Conservation (phyloP, 2,888 invertebrate species). For the Pheosia gnoma region DNA sequence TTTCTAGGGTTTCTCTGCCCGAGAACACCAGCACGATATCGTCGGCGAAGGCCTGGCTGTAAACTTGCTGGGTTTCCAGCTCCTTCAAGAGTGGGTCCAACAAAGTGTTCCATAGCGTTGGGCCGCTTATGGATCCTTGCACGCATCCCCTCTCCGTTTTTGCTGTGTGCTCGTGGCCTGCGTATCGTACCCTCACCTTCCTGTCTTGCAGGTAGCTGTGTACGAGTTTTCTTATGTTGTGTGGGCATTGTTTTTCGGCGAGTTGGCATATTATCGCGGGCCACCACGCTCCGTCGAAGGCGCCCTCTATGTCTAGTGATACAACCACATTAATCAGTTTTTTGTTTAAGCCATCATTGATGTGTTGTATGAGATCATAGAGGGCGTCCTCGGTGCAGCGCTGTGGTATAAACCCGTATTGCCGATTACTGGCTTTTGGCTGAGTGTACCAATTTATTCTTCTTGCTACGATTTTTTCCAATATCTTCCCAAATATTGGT, state of each 20-base stretch:
- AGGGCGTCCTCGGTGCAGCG: not conserved
- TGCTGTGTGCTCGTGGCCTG: not conserved
- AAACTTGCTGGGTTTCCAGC: not conserved
- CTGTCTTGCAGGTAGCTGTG: conserved; percentile 4
- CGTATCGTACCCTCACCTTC: conserved; percentile 2
- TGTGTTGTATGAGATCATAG: not conserved
- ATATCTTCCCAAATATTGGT: conserved; percentile 12
- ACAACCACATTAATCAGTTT: not conserved
- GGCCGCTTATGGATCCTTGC: not conserved
- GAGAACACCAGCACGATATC: too few species aligned
- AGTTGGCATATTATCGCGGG: conserved; percentile 4
- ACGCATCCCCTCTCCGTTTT: not conserved
- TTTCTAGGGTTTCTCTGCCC: too few species aligned
- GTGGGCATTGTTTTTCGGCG: not conserved
- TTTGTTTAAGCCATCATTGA: not conserved
- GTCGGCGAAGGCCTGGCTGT: too few species aligned
- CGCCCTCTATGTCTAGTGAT: conserved; percentile 8
- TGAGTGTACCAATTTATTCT: conserved; percentile 7
- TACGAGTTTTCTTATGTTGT: not conserved
- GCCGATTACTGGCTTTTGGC: conserved; percentile 1
- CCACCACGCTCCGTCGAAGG: conserved; percentile 11
- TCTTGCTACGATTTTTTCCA: conserved; percentile 11
- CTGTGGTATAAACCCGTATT: conserved; percentile 10
- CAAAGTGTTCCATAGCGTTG: conserved; percentile 5
- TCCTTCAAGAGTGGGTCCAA: conserved; percentile 6